A percentile compares a stretch with the other conserved stretches of the same genome.
Evolutionary conservation across 2,888 invertebrate genomes (phyloP).

Genomic region (Unio pictorum): DNA sequence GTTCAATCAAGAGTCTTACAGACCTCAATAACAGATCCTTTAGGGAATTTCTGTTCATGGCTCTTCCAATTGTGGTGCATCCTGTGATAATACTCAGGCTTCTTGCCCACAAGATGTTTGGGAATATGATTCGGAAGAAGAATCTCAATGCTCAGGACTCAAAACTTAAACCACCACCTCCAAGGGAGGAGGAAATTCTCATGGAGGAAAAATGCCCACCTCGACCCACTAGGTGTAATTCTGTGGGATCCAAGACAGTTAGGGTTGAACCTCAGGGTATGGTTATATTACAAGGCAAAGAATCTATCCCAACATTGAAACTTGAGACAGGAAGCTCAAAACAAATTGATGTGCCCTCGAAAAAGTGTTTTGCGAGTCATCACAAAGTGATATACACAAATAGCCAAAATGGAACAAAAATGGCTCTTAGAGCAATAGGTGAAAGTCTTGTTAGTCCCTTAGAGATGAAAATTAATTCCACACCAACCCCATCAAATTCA

Average conservation of each 20-base stretch:
- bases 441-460: constrained; percentile 68
- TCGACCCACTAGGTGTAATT: constrained; percentile 21
- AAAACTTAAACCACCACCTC: constrained; percentile 57
- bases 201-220: constrained; percentile 58
- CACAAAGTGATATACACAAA: constrained; percentile 6
- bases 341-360: constrained; percentile 15
- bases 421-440: constrained; percentile 65
- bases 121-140: constrained; percentile 74
- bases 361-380: constrained; percentile 14
- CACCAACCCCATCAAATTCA: constrained; percentile 30
- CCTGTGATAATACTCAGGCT: constrained; percentile 76
- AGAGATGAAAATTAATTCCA: constrained; percentile 51
- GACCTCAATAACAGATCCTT: constrained; percentile 53
- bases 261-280: not conserved
- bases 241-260: constrained; percentile 17
- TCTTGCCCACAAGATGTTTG: constrained; percentile 75
- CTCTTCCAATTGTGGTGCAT: constrained; percentile 74
- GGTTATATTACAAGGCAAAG: not conserved
- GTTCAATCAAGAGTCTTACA: constrained; percentile 57
- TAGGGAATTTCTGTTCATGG: constrained; percentile 64
- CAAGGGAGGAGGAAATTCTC: constrained; percentile 49
- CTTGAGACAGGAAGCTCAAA: constrained; percentile 14
- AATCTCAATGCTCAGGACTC: constrained; percentile 45
- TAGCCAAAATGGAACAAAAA: constrained; percentile 30
- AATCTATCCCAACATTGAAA: constrained; percentile 3